These are phyloP conservation scores for Macropis europaea DNA, from an alignment of 2,888 invertebrate genomes.

Conservation along the genomic window DNA sequence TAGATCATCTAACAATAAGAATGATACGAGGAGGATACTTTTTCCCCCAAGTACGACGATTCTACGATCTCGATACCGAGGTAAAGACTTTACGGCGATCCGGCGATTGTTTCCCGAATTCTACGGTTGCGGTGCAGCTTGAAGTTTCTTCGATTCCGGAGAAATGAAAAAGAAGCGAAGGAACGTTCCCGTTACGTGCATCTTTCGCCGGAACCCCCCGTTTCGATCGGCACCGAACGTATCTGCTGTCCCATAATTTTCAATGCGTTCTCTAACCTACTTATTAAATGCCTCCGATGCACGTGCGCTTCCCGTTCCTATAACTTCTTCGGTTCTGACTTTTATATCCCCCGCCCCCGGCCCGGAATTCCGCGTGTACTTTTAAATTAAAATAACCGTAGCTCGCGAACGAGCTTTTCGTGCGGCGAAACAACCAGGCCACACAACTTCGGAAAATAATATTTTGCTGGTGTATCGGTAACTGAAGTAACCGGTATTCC, in stretches of 20 bases:
- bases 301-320: constrained; percentile 5
- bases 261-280: constrained; percentile 34
- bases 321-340: constrained; percentile 28
- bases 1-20: no score
- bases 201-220: constrained; percentile 12
- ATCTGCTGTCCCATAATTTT: constrained; percentile 27
- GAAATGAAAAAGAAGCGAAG: background rate
- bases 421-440: background rate
- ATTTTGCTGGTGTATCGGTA: no score
- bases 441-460: no score
- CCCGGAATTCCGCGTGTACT: constrained; percentile 19
- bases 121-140: no score
- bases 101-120: constrained; percentile 5
- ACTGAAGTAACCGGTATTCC: no score
- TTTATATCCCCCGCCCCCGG: constrained; percentile 13
- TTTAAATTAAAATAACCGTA: constrained; percentile 27
- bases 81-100: background rate
- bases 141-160: background rate
- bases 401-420: background rate
- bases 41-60: background rate
- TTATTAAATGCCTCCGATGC: constrained; percentile 35
- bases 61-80: background rate
- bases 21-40: no score
- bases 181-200: background rate
- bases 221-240: constrained; percentile 28